phyloP scores from a whole-genome alignment of 2,888 invertebrate species.

The Anthrax anthrax region DNA sequence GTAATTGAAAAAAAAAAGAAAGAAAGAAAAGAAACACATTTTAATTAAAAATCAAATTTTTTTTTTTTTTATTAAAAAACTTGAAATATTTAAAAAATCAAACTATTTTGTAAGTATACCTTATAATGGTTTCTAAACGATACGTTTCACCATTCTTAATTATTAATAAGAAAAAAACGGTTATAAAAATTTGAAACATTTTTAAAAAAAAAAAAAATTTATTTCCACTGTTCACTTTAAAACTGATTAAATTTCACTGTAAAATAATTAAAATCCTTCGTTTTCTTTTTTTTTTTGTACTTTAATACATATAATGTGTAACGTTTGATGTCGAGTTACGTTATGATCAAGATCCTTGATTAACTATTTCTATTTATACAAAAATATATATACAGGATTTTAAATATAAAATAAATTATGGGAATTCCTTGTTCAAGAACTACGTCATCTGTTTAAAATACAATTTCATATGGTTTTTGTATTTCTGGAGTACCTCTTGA shows the following conservation, averaged over 20 bases:
- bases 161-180: neutral
- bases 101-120: neutral
- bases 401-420: no score
- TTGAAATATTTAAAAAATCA: neutral
- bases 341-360: neutral
- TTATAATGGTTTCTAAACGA: neutral
- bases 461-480: neutral
- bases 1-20: slow-evolving; percentile 1
- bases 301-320: no score
- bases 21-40: no score
- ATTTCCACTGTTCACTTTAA: no score
- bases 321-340: neutral
- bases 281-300: no score
- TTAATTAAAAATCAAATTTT: neutral
- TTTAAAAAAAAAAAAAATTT: no score
- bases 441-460: neutral
- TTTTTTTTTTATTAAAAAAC: no score
- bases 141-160: neutral
- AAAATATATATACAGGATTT: no score
- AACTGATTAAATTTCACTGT: no score
- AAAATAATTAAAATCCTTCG: no score
- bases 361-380: neutral
- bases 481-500: no score
- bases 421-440: neutral
- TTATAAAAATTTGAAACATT: no score